Percentiles rank a stretch among this genome's conserved stretches.
Evolutionary conservation across 2,888 invertebrate genomes (phyloP).

Genomic region (Anorthoa munda): DNA sequence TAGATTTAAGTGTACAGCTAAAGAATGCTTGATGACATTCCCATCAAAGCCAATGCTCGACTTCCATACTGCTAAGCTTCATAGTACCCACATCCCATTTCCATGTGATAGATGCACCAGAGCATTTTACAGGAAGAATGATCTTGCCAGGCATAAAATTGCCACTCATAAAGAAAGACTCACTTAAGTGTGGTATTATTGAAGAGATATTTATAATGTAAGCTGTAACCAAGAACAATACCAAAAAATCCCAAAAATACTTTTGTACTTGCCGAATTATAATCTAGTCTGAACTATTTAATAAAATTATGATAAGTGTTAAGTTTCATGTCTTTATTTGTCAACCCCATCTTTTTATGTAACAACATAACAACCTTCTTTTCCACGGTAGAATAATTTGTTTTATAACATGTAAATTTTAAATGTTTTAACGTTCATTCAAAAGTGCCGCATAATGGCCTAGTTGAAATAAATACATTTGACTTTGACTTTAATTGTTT

Average conservation of each 20-base stretch:
- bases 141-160: conserved; percentile 83
- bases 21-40: conserved; percentile 79
- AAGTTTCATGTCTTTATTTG: background rate
- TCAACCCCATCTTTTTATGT: too few species aligned
- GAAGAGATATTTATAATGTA: background rate
- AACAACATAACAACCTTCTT: too few species aligned
- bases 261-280: conserved; percentile 23
- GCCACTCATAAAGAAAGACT: conserved; percentile 83
- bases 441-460: too few species aligned
- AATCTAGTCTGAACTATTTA: conserved; percentile 47
- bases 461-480: too few species aligned
- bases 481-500: too few species aligned
- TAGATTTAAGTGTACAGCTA: conserved; percentile 79
- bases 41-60: conserved; percentile 83
- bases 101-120: conserved; percentile 83
- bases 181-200: conserved; percentile 27
- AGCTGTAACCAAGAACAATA: conserved; percentile 4
- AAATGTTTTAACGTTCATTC: too few species aligned
- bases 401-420: too few species aligned
- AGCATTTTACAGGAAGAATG: conserved; percentile 86
- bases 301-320: conserved; percentile 7
- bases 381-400: too few species aligned
- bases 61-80: conserved; percentile 82
- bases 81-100: conserved; percentile 79
- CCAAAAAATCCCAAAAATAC: conserved; percentile 49